A percentile compares a stretch with the other conserved stretches of the same genome.
These are phyloP conservation scores for Sepiola atlantica DNA, from an alignment of 2,888 invertebrate genomes.

Conservation along the genomic window DNA sequence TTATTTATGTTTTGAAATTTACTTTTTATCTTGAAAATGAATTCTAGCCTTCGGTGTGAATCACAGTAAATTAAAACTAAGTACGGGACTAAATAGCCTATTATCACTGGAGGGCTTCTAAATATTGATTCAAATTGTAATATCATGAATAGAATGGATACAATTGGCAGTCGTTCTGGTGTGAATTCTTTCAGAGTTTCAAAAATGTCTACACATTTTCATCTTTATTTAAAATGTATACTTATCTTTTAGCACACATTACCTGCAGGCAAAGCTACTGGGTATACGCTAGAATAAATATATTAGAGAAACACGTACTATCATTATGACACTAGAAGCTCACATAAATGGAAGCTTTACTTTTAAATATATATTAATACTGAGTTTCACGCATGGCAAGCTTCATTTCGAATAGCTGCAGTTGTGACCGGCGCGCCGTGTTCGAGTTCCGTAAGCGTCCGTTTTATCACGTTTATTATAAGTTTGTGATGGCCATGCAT, in stretches of 20 bases:
- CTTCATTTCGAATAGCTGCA: no score
- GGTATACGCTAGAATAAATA: background rate
- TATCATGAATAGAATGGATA: background rate
- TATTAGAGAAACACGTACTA: no score
- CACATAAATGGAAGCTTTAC: no score
- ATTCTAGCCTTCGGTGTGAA: background rate
- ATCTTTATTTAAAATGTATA: background rate
- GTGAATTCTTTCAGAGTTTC: background rate
- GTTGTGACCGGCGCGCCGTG: no score
- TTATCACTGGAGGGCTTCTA: constrained; percentile 32
- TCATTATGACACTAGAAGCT: no score
- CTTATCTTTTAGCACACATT: background rate
- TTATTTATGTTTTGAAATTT: background rate
- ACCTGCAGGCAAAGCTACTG: background rate
- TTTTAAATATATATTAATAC: no score
- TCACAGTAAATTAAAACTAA: background rate
- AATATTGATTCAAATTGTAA: constrained; percentile 32
- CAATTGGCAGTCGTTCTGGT: background rate
- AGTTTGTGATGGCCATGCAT: no score
- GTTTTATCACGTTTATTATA: no score
- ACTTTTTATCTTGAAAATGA: background rate
- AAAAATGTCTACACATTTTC: background rate
- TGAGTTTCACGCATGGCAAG: no score
- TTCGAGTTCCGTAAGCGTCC: no score
- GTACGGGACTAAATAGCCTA: background rate